A percentile compares a stretch with the other conserved stretches of the same genome.
These are phyloP conservation scores for Lordiphosa mommai DNA, from an alignment of 1,140 invertebrate genomes.

Conservation along the genomic window DNA sequence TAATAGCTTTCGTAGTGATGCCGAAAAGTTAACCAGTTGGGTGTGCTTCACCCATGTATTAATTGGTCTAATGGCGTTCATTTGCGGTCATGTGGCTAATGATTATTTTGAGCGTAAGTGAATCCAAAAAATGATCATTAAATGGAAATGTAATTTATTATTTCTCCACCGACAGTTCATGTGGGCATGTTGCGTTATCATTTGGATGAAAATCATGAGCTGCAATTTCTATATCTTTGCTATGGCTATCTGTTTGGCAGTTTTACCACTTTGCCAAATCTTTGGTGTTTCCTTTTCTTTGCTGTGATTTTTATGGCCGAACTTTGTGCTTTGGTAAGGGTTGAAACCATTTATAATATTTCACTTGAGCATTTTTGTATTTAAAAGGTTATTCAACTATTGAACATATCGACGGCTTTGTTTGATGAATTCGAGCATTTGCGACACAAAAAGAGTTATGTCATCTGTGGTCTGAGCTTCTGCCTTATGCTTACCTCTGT, in stretches of 20 bases:
- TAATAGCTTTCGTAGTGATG: constrained; percentile 67
- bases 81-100: constrained; percentile 64
- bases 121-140: neutral
- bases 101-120: constrained; percentile 69
- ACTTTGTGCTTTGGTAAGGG: constrained; percentile 62
- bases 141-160: neutral
- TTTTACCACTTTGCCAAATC: constrained; percentile 58
- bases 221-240: constrained; percentile 70
- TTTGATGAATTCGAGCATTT: constrained; percentile 71
- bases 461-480: constrained; percentile 37
- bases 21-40: constrained; percentile 57
- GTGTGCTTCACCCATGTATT: constrained; percentile 53
- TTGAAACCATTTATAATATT: neutral
- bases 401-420: constrained; percentile 59
- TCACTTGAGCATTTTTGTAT: neutral
- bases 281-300: constrained; percentile 72
- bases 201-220: constrained; percentile 54
- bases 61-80: constrained; percentile 47
- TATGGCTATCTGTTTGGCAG: constrained; percentile 64
- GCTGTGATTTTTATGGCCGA: constrained; percentile 63
- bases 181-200: constrained; percentile 59
- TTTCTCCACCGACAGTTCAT: constrained; percentile 41
- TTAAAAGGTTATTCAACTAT: constrained; percentile 59
- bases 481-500: constrained; percentile 42
- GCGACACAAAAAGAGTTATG: constrained; percentile 35